A percentile compares a stretch with the other conserved stretches of the same genome.
Evolutionary conservation across 1,140 invertebrate genomes (phyloP).

Genomic region (Drosophila kikkawai): DNA sequence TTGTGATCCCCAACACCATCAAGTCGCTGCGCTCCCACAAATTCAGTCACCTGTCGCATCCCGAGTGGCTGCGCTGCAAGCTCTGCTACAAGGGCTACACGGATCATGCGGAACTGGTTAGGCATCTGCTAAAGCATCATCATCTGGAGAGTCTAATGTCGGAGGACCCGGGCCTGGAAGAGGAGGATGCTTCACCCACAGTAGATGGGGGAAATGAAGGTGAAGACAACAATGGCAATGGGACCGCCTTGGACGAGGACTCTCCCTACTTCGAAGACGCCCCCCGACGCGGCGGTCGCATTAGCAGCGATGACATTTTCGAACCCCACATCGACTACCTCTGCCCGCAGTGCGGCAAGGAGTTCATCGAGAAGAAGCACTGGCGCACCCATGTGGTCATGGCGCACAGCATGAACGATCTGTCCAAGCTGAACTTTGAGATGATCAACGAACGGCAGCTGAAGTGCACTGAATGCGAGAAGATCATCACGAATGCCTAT

Average conservation of each 20-base stretch:
- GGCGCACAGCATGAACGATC: constrained; percentile 71
- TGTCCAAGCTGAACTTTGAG: constrained; percentile 71
- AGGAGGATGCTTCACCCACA: neutral
- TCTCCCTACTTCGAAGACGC: constrained; percentile 54
- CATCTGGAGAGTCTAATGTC: constrained; percentile 58
- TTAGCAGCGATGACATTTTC: constrained; percentile 66
- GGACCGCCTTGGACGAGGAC: constrained; percentile 49
- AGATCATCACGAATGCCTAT: constrained; percentile 81
- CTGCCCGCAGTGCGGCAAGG: constrained; percentile 76
- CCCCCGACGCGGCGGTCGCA: constrained; percentile 62
- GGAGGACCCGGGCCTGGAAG: constrained; percentile 15
- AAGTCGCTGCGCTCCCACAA: constrained; percentile 70
- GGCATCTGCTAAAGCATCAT: constrained; percentile 67
- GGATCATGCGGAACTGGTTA: constrained; percentile 55
- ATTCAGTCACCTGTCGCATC: constrained; percentile 71
- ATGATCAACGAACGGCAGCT: constrained; percentile 72
- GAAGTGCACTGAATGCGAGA: constrained; percentile 74
- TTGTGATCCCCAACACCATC: constrained; percentile 65
- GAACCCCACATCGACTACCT: constrained; percentile 79
- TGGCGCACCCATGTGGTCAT: constrained; percentile 78
- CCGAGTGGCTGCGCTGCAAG: constrained; percentile 76
- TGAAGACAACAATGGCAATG: constrained; percentile 38
- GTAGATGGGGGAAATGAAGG: constrained; percentile 31
- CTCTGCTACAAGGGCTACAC: constrained; percentile 70
- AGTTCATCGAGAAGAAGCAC: constrained; percentile 77